Evolutionary conservation across 2,797 vertebrate genomes (phyloP).

Genomic region (Poeciliopsis presidionis): DNA sequence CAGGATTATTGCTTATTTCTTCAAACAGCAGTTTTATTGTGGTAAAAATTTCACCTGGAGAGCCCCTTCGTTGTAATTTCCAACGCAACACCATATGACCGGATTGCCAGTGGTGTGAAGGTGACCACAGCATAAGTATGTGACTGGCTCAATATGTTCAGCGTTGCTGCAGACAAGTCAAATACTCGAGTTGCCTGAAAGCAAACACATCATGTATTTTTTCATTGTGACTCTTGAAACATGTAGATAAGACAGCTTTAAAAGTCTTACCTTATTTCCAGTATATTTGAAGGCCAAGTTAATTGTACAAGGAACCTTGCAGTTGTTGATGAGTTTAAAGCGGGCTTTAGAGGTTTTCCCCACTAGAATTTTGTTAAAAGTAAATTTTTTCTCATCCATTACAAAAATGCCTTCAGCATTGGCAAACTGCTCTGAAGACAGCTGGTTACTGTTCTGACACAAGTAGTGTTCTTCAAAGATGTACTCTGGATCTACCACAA

Average conservation of each 20-base stretch:
- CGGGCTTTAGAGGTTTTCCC: slow-evolving; percentile 82
- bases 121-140: slow-evolving; percentile 54
- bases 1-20: neutral
- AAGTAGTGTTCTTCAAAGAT: slow-evolving; percentile 91
- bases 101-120: slow-evolving; percentile 64
- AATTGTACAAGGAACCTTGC: slow-evolving; percentile 84
- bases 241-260: neutral
- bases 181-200: slow-evolving; percentile 53
- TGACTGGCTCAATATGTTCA: slow-evolving; percentile 63
- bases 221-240: neutral
- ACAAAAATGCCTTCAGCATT: slow-evolving; percentile 81
- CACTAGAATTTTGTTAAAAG: slow-evolving; percentile 87
- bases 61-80: slow-evolving; percentile 50
- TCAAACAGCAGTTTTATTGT: neutral
- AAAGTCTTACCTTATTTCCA: slow-evolving; percentile 77
- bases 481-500: slow-evolving; percentile 77
- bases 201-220: neutral
- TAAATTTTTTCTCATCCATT: slow-evolving; percentile 88
- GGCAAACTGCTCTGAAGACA: slow-evolving; percentile 72
- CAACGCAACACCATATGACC: slow-evolving; percentile 60
- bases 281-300: slow-evolving; percentile 74
- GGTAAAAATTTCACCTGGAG: slow-evolving; percentile 43
- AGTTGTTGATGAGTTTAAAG: slow-evolving; percentile 85
- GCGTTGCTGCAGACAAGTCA: slow-evolving; percentile 38
- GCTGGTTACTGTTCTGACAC: slow-evolving; percentile 77